Evolutionary conservation across 2,888 invertebrate species (phyloP).

Genomic region (Panopea generosa): DNA sequence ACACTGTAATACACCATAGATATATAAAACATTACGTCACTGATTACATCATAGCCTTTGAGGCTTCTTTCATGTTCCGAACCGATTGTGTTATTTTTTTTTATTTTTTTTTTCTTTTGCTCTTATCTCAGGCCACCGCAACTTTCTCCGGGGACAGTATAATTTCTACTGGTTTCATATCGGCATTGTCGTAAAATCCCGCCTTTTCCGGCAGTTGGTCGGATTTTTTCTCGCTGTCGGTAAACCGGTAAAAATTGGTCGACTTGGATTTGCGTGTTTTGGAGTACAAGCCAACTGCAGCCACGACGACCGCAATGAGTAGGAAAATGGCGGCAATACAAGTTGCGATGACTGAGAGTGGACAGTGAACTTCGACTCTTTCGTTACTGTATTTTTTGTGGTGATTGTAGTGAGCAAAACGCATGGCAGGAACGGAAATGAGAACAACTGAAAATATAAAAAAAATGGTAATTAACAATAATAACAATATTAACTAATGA

Average conservation of each 20-base stretch:
- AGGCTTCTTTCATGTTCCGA: too few species aligned
- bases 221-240: too few species aligned
- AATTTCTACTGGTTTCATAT: constrained; percentile 37
- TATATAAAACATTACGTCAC: too few species aligned
- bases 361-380: constrained; percentile 24
- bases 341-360: constrained; percentile 36
- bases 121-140: too few species aligned
- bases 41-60: too few species aligned
- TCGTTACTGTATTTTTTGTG: constrained; percentile 20
- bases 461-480: too few species aligned
- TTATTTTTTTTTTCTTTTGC: too few species aligned
- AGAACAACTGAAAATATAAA: constrained; percentile 40
- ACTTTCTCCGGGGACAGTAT: constrained; percentile 3
- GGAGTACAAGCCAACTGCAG: constrained; percentile 15
- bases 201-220: constrained; percentile 54
- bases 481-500: too few species aligned
- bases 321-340: constrained; percentile 23
- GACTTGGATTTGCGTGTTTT: constrained; percentile 3
- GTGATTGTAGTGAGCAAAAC: constrained; percentile 40
- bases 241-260: constrained; percentile 50
- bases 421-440: constrained; percentile 31
- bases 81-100: too few species aligned
- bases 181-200: constrained; percentile 33
- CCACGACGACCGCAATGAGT: constrained; percentile 25
- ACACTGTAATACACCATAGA: too few species aligned